These are phyloP conservation scores for Diprion similis DNA, from an alignment of 1,140 invertebrate species.

Conservation along the genomic window DNA sequence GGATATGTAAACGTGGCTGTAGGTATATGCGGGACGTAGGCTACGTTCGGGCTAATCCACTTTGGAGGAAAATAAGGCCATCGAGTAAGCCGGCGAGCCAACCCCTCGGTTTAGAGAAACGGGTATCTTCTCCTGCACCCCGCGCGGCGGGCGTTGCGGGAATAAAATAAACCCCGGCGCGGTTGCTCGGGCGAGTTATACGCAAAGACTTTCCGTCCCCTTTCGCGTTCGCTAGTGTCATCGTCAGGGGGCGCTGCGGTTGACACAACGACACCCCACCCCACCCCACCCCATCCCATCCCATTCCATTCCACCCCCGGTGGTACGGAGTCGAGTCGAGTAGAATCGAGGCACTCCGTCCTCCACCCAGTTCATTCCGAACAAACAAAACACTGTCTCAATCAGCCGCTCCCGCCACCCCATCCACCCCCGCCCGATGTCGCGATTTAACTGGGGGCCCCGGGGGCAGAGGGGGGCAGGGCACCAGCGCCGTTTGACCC, in stretches of 20 bases:
- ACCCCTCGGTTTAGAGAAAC: conserved; percentile 43
- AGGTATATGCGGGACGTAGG: too few species aligned
- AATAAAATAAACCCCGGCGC: conserved; percentile 34
- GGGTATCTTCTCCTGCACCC: not conserved
- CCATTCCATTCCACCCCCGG: conserved; percentile 26
- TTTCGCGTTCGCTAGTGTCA: conserved; percentile 59
- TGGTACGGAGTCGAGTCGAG: conserved; percentile 12
- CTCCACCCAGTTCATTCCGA: conserved; percentile 27
- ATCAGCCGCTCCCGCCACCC: conserved; percentile 53
- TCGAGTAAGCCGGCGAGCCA: conserved; percentile 26
- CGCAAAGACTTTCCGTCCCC: conserved; percentile 55
- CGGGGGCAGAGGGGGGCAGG: not conserved
- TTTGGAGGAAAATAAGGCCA: conserved; percentile 50
- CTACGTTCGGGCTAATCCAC: conserved; percentile 35
- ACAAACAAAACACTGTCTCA: conserved; percentile 60
- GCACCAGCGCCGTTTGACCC: conserved; percentile 44
- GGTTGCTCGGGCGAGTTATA: conserved; percentile 46
- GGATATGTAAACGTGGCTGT: too few species aligned
- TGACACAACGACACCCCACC: conserved; percentile 59
- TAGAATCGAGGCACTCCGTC: not conserved
- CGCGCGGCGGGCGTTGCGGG: not conserved
- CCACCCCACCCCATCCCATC: conserved; percentile 20
- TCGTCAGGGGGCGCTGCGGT: conserved; percentile 60
- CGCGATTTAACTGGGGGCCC: not conserved
- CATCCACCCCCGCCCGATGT: conserved; percentile 31